phyloP scores from a whole-genome alignment of 2,797 vertebrate species.

The Zenarchopterus dispar region DNA sequence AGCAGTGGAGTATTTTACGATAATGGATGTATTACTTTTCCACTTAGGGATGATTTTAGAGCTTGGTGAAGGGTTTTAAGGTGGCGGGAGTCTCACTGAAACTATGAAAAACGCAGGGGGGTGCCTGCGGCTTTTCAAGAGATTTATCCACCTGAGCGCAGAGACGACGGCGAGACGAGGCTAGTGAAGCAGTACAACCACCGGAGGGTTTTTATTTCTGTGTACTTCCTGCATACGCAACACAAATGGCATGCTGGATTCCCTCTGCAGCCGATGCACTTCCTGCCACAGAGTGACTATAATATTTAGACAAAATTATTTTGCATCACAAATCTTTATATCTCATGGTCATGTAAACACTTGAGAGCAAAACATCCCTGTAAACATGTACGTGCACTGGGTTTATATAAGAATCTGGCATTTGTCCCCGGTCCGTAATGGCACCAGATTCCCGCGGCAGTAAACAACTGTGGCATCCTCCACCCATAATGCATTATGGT shows the following conservation, averaged over 20 bases:
- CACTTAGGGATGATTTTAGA: too few species aligned
- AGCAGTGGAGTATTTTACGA: constrained; percentile 25
- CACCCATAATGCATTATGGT: constrained; percentile 58
- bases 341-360: constrained; percentile 57
- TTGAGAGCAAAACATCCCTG: constrained; percentile 33
- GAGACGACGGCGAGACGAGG: constrained; percentile 19
- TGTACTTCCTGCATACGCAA: constrained; percentile 63
- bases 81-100: constrained; percentile 61
- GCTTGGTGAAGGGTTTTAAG: constrained; percentile 59
- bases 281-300: constrained; percentile 46
- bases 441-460: constrained; percentile 47
- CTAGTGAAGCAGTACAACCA: constrained; percentile 13
- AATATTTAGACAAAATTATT: constrained; percentile 48
- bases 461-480: constrained; percentile 68
- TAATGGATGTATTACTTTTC: too few species aligned
- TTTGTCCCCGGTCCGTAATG: constrained; percentile 51
- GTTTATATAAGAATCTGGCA: constrained; percentile 66
- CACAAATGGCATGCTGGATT: constrained; percentile 35
- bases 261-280: constrained; percentile 29
- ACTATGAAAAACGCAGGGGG: background rate
- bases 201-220: constrained; percentile 69
- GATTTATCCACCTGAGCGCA: constrained; percentile 57
- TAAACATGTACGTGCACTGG: constrained; percentile 27
- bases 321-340: constrained; percentile 58
- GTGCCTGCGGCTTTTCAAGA: constrained; percentile 33